Evolutionary conservation across 2,797 vertebrate species (phyloP), one percentile per base, ranked within the genome.

Genomic region (Poeciliopsis infans): DNA sequence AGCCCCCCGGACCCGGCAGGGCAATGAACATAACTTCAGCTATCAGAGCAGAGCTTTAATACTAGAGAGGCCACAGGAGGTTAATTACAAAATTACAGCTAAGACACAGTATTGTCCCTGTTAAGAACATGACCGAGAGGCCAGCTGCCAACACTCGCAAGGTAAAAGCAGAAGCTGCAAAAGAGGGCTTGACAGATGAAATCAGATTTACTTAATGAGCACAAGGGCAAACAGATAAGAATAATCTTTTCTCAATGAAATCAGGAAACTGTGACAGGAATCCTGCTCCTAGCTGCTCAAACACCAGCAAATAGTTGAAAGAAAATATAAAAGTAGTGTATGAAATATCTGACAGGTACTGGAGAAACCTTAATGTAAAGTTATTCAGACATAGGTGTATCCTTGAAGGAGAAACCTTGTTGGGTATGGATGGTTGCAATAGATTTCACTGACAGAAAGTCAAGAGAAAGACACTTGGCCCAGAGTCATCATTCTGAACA

Each of bases 51-150:
- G 55, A 79, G 88, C 79, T 46, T 86, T 57, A 25, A 33, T 36
- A 49, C 51, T 57, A 45, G 71, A 74, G 76, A 55, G 51, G 82
- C 47, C 69, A 45, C 31, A 15, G 12, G 2, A 66, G 83, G 83
- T 90, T 92, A 87, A 88, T 86, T 79, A 78, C 71, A 36, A 79
- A 81, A 88, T 85, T 76, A 72, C 51, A 23, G 7, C 76, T 39
- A 84, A 72, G 72, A 12, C 70, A 68, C 66, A 7, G 47, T 1
- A 31, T 68, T 43, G 77, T 59, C 33, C 80, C 47, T 47, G 39
- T 81, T 74, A 39, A 75, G 55, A 77, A 47, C 46, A 53, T 33
- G 20, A 74, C 77, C 49, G 45, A 79, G 57, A 80, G 66, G 71
- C 77, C 78, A 49, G 51, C 68, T 33, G 43, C 43, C 0, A n/a